Evolutionary conservation across 64 coral and sea anemone species (phyloP).

Genomic region (Anthopleura sola): DNA sequence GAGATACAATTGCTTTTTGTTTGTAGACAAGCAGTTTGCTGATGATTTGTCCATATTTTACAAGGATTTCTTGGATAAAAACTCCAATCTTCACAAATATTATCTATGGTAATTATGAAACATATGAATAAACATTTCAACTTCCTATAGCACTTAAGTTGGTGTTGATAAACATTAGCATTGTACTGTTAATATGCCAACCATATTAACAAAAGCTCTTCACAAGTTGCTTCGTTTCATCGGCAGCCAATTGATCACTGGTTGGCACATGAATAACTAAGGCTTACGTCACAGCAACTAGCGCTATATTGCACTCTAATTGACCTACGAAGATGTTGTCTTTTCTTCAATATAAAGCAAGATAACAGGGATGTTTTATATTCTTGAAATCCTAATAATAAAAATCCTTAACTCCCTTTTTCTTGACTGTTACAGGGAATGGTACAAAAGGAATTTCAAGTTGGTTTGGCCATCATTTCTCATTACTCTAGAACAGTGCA

Average conservation of each 20-base stretch:
- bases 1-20: background rate
- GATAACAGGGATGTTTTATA: too few species aligned
- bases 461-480: conserved; percentile 62
- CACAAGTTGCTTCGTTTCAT: too few species aligned
- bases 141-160: background rate
- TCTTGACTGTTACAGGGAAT: conserved; percentile 51
- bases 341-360: background rate
- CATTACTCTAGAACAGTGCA: conserved; percentile 31
- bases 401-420: background rate
- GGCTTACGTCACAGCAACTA: too few species aligned
- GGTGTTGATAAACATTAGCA: too few species aligned
- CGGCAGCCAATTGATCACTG: too few species aligned
- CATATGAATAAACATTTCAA: background rate
- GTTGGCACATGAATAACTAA: too few species aligned
- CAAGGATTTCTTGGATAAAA: conserved; percentile 79
- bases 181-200: too few species aligned
- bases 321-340: too few species aligned
- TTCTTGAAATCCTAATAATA: too few species aligned
- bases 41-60: conserved; percentile 94
- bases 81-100: conserved; percentile 59
- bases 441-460: conserved; percentile 81
- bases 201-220: too few species aligned
- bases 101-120: conserved; percentile 68
- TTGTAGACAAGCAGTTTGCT: conserved; percentile 68
- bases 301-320: too few species aligned